Conservation (phyloP, 2,888 invertebrate genomes). For the Blera fallax region DNA sequence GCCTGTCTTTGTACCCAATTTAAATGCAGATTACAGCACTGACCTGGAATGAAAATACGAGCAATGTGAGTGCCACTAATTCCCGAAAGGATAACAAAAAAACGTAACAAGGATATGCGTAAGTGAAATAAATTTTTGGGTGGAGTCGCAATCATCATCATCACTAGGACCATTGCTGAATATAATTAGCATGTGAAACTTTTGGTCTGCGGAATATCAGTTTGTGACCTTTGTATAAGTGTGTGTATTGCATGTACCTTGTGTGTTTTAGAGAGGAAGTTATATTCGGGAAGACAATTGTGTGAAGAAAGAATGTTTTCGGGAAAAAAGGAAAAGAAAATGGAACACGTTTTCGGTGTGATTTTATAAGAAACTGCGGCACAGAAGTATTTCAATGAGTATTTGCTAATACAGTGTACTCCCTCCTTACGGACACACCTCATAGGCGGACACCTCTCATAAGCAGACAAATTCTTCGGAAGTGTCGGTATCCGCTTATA, state of each 20-base stretch:
- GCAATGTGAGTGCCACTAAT: slow-evolving; percentile 13
- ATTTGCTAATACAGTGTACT: too few relatives aligned
- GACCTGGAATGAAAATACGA: slow-evolving; percentile 51
- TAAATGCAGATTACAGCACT: slow-evolving; percentile 43
- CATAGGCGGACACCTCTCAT: too few relatives aligned
- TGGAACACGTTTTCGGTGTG: too few relatives aligned
- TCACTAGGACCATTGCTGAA: background rate
- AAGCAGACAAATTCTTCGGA: too few relatives aligned
- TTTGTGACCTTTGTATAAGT: background rate
- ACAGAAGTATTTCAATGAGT: too few relatives aligned
- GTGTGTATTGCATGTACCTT: background rate
- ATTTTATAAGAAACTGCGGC: too few relatives aligned
- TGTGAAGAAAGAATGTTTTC: background rate
- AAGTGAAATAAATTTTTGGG: slow-evolving; percentile 31
- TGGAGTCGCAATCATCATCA: slow-evolving; percentile 5
- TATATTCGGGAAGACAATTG: too few relatives aligned
- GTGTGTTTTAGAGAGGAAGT: background rate
- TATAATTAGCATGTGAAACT: slow-evolving; percentile 17
- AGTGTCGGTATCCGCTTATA: too few relatives aligned
- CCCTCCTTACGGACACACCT: too few relatives aligned
- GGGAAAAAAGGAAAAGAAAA: too few relatives aligned
- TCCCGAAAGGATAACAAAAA: slow-evolving; percentile 18
- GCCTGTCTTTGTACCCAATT: slow-evolving; percentile 34
- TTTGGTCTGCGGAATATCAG: background rate
- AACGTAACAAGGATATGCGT: slow-evolving; percentile 19